These are phyloP conservation scores for Nymphicus hollandicus DNA, from an alignment of 2,113 vertebrate species.

Conservation along the genomic window DNA sequence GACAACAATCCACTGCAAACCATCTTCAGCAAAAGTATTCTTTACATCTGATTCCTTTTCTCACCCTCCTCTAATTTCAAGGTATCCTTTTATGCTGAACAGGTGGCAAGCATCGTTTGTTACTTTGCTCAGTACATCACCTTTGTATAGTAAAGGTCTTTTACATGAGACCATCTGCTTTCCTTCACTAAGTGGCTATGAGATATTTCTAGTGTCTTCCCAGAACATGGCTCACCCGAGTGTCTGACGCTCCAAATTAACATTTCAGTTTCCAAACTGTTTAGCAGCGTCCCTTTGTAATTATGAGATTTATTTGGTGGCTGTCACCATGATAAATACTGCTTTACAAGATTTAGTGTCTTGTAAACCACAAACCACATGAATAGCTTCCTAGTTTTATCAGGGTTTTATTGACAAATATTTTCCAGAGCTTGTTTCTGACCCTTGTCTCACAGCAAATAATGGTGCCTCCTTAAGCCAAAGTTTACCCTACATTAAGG, in stretches of 20 bases:
- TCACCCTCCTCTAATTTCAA: constrained; percentile 42
- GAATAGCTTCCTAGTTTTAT: constrained; percentile 45
- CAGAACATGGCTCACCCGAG: neutral
- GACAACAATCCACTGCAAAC: neutral
- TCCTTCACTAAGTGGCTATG: neutral
- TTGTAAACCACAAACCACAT: constrained; percentile 6
- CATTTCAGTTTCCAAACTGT: neutral
- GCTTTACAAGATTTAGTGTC: neutral
- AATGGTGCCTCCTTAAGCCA: neutral
- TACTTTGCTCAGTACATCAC: neutral
- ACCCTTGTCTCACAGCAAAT: neutral
- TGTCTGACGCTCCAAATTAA: neutral
- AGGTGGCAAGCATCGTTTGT: constrained; percentile 24
- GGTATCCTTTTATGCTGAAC: constrained; percentile 11
- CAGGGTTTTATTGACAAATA: constrained; percentile 13
- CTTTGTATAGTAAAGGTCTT: neutral
- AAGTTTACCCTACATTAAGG: neutral
- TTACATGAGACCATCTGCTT: neutral
- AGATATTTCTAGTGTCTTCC: neutral
- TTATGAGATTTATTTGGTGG: neutral
- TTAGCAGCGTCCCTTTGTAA: neutral
- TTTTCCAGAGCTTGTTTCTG: constrained; percentile 35
- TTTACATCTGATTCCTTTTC: constrained; percentile 14
- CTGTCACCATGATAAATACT: constrained; percentile 3
- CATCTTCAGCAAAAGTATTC: neutral